Evolutionary conservation across 2,113 vertebrate species (phyloP).

Genomic region (Gymnocephalus cernua): DNA sequence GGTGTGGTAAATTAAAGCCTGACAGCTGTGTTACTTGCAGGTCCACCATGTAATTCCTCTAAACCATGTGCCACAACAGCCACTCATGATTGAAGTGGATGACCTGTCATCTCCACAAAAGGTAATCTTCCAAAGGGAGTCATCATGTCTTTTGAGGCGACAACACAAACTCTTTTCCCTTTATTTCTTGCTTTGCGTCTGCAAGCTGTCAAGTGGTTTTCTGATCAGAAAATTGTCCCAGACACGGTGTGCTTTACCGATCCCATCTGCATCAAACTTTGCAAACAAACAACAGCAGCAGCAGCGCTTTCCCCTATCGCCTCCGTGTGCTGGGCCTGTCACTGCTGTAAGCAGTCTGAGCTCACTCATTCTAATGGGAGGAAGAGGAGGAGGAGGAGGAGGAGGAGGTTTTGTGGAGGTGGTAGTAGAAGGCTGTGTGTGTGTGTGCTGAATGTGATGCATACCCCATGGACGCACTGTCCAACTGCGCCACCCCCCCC

Average conservation of each 20-base stretch:
- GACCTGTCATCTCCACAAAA: constrained; percentile 25
- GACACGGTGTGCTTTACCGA: constrained; percentile 21
- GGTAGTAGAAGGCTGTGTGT: constrained; percentile 15
- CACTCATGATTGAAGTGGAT: constrained; percentile 15
- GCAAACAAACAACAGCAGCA: background rate
- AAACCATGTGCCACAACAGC: constrained; percentile 3
- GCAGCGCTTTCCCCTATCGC: constrained; percentile 27
- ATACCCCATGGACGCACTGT: constrained; percentile 64
- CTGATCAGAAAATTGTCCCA: constrained; percentile 44
- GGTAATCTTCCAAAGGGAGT: constrained; percentile 27
- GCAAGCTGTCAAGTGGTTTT: constrained; percentile 51
- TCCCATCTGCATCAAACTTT: constrained; percentile 39
- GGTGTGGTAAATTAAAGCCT: constrained; percentile 1
- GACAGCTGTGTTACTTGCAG: background rate
- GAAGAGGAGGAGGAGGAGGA: constrained; percentile 13
- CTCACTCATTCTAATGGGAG: constrained; percentile 63
- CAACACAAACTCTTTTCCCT: constrained; percentile 1
- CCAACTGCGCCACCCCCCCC: constrained; percentile 31
- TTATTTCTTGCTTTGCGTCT: background rate
- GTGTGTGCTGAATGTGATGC: constrained; percentile 46
- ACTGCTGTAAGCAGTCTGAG: constrained; percentile 67
- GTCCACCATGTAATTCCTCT: constrained; percentile 22
- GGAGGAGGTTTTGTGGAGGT: constrained; percentile 41
- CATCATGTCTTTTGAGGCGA: constrained; percentile 15
- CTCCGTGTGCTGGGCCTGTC: constrained; percentile 55